Percentiles rank a stretch among this genome's conserved stretches.
Conservation (phyloP, 1,140 invertebrate genomes). For the Sarcophaga peregrina region DNA sequence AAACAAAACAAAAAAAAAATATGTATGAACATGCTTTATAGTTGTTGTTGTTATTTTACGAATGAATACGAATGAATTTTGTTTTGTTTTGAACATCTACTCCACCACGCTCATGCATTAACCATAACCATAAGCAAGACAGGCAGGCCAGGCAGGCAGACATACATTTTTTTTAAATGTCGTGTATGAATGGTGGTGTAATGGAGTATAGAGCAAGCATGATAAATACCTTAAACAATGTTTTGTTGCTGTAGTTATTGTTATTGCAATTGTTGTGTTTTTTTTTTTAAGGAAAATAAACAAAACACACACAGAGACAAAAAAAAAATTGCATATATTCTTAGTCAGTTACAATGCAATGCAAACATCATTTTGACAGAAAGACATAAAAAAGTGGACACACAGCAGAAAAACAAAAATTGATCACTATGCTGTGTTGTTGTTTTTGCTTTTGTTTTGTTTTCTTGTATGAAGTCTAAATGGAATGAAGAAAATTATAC, state of each 20-base stretch:
- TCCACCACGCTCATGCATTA: background rate
- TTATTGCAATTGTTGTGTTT: too few relatives aligned
- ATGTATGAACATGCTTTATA: background rate
- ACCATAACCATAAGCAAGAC: background rate
- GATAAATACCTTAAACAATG: background rate
- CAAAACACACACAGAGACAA: background rate
- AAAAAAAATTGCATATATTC: background rate
- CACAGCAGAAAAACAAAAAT: too few relatives aligned
- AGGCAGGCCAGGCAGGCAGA: background rate
- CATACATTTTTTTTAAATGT: background rate
- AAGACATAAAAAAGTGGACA: background rate
- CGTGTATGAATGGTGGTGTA: background rate
- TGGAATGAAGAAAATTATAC: background rate
- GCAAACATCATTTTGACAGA: slow-evolving; percentile 11
- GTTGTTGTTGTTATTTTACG: slow-evolving; percentile 11
- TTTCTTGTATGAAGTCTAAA: too few relatives aligned
- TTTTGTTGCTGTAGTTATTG: background rate
- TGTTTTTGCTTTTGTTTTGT: too few relatives aligned
- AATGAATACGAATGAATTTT: background rate
- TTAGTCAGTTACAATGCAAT: background rate
- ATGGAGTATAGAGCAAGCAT: background rate
- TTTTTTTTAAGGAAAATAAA: background rate
- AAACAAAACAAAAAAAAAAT: background rate
- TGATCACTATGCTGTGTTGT: too few relatives aligned
- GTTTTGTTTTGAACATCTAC: background rate